phyloP scores from a whole-genome alignment of 2,113 vertebrate genomes.

The Oryzias curvinotus region DNA sequence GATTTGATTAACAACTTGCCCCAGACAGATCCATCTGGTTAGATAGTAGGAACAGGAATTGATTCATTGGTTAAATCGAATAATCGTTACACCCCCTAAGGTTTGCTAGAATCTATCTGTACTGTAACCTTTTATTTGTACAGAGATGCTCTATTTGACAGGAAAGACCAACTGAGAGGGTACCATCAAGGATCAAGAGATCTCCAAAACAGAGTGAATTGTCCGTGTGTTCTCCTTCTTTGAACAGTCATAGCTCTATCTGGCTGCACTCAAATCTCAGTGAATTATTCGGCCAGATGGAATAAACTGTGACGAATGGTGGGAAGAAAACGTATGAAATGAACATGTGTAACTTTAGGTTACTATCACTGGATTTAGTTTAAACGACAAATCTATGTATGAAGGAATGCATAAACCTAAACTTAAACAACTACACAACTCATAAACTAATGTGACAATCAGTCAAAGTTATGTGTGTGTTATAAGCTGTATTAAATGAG shows the following conservation, averaged over 20 bases:
- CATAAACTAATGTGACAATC: too few relatives aligned
- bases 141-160: slow-evolving; percentile 66
- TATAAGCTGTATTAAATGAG: too few relatives aligned
- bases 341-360: too few relatives aligned
- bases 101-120: slow-evolving; percentile 23
- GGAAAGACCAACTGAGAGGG: slow-evolving; percentile 68
- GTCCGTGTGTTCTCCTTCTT: slow-evolving; percentile 68
- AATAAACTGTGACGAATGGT: slow-evolving; percentile 37
- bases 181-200: slow-evolving; percentile 70
- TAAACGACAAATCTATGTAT: too few relatives aligned
- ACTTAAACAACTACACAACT: too few relatives aligned
- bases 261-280: slow-evolving; percentile 67
- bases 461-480: too few relatives aligned
- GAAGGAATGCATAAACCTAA: too few relatives aligned
- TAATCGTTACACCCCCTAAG: neutral
- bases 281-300: slow-evolving; percentile 61
- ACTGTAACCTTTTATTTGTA: slow-evolving; percentile 2
- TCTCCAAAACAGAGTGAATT: slow-evolving; percentile 75
- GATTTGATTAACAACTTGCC: too few relatives aligned
- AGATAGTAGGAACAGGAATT: too few relatives aligned
- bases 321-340: slow-evolving; percentile 6
- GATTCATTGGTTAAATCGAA: too few relatives aligned
- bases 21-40: too few relatives aligned
- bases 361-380: too few relatives aligned
- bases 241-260: slow-evolving; percentile 68